These are phyloP conservation scores for Hepsetus odoe DNA, from an alignment of 2,113 vertebrate genomes.

Conservation along the genomic window DNA sequence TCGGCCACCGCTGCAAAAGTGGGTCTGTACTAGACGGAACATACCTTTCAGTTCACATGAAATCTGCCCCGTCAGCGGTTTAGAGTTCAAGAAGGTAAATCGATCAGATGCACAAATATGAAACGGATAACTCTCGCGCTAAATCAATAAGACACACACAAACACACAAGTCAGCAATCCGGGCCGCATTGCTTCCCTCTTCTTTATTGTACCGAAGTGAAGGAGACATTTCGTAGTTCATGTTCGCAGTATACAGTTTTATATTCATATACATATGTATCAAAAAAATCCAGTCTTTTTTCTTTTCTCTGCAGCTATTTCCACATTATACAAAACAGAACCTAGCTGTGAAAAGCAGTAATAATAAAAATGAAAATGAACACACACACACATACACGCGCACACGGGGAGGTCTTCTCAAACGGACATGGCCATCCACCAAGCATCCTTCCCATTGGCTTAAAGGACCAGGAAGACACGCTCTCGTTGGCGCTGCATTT, in stretches of 20 bases:
- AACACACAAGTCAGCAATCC: conserved; percentile 7
- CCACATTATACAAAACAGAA: conserved; percentile 75
- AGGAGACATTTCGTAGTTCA: conserved; percentile 71
- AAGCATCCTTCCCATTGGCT: conserved; percentile 47
- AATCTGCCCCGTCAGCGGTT: no score
- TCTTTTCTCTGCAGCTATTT: conserved; percentile 64
- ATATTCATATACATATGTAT: conserved; percentile 75
- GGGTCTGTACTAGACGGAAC: no score
- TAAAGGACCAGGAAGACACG: conserved; percentile 20
- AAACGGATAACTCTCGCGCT: neutral
- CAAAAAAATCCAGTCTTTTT: conserved; percentile 63
- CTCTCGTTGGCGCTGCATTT: conserved; percentile 47
- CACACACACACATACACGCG: conserved; percentile 69
- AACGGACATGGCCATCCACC: conserved; percentile 58
- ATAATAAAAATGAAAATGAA: conserved; percentile 66
- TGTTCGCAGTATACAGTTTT: conserved; percentile 73
- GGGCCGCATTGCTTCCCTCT: conserved; percentile 28
- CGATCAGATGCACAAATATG: no score
- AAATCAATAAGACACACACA: neutral
- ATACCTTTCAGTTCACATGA: no score
- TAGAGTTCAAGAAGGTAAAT: no score
- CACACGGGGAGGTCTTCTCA: conserved; percentile 72
- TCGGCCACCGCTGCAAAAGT: no score
- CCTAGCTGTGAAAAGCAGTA: conserved; percentile 66
- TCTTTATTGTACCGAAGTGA: conserved; percentile 72